Conservation (phyloP, 1,140 invertebrate genomes). For the Bathynomus jamesi region DNA sequence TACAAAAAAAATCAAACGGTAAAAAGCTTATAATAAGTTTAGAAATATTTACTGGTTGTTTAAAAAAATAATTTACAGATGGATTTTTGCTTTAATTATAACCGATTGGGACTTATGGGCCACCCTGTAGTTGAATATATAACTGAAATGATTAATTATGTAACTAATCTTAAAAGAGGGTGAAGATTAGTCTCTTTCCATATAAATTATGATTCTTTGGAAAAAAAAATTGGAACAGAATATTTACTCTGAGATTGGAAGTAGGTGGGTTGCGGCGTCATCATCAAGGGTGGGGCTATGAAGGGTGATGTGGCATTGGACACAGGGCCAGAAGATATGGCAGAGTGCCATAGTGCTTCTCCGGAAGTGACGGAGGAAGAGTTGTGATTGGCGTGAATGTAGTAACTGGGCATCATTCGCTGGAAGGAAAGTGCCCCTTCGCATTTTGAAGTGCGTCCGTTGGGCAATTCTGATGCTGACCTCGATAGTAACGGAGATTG, state of each 20-base stretch:
- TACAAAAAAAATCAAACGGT: no score
- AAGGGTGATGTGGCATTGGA: neutral
- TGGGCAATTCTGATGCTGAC: neutral
- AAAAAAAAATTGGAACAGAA: no score
- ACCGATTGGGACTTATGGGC: no score
- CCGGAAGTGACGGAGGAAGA: neutral
- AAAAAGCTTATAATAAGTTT: no score
- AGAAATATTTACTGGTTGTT: no score
- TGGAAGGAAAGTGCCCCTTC: neutral
- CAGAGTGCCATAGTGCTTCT: neutral
- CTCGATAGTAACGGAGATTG: neutral
- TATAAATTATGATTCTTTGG: no score
- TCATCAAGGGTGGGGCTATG: neutral
- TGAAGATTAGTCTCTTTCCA: no score
- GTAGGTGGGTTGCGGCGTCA: neutral
- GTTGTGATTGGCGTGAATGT: neutral
- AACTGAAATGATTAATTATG: no score
- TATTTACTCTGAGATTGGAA: neutral
- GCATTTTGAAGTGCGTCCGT: neutral
- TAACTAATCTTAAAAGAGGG: no score
- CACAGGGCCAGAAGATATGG: neutral
- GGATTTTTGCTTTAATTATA: no score
- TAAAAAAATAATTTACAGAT: no score
- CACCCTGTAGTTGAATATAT: no score
- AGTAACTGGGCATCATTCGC: neutral